phyloP scores from a whole-genome alignment of 2,113 vertebrate species.

The Erythrolamprus reginae region DNA sequence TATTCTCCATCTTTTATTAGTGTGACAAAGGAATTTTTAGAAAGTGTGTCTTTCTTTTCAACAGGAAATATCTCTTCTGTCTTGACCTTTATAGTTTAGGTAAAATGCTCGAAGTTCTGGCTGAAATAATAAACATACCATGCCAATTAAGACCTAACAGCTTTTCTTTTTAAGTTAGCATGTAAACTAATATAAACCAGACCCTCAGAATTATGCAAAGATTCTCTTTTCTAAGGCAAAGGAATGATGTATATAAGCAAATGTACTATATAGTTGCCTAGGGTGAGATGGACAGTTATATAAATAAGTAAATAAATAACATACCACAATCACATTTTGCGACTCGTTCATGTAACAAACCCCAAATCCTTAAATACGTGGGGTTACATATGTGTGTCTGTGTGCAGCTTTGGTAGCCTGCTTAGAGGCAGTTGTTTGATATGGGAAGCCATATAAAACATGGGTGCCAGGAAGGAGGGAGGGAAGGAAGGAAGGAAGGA shows the following conservation, averaged over 20 bases:
- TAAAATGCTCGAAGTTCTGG: background rate
- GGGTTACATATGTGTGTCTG: background rate
- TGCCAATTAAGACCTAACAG: background rate
- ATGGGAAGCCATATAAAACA: background rate
- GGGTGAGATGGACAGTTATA: background rate
- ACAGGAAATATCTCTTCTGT: background rate
- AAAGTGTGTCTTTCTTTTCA: background rate
- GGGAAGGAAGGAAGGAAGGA: too few relatives aligned
- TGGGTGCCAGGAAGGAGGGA: too few relatives aligned
- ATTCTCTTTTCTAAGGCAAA: background rate
- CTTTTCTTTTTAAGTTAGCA: background rate
- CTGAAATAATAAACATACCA: background rate
- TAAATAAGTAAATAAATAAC: background rate
- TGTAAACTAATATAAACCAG: background rate
- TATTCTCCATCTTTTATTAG: background rate
- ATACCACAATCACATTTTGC: background rate
- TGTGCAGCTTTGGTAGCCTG: background rate
- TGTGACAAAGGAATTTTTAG: too few relatives aligned
- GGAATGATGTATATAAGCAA: background rate
- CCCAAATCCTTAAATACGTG: background rate
- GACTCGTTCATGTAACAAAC: background rate
- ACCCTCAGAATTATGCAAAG: background rate
- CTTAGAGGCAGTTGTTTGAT: background rate
- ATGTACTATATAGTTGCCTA: background rate
- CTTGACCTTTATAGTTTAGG: background rate